These are phyloP conservation scores for Unio pictorum DNA, from an alignment of 2,888 invertebrate species.

Conservation along the genomic window DNA sequence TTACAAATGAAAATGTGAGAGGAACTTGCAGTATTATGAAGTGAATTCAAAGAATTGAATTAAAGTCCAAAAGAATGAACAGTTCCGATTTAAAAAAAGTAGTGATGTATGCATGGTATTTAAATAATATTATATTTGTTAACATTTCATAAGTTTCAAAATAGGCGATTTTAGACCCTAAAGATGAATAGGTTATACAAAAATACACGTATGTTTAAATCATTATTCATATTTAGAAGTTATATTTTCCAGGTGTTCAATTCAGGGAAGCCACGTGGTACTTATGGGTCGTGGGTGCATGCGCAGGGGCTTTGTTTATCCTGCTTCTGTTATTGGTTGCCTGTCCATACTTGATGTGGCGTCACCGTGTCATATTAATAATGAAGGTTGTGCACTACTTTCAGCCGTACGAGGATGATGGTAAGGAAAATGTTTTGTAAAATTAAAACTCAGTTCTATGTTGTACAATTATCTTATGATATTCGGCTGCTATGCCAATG, in stretches of 20 bases:
- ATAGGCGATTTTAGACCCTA: too few relatives aligned
- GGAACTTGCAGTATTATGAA: too few relatives aligned
- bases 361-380: slow-evolving; percentile 45
- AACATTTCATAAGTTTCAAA: too few relatives aligned
- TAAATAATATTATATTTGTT: too few relatives aligned
- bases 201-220: too few relatives aligned
- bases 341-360: slow-evolving; percentile 51
- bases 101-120: too few relatives aligned
- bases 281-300: slow-evolving; percentile 33
- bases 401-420: slow-evolving; percentile 54
- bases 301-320: slow-evolving; percentile 22
- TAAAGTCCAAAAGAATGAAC: too few relatives aligned
- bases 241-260: slow-evolving; percentile 11
- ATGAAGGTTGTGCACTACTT: slow-evolving; percentile 56
- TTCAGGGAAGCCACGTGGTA: slow-evolving; percentile 34
- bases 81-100: too few relatives aligned
- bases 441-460: not conserved
- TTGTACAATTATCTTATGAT: not conserved
- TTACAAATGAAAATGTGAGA: too few relatives aligned
- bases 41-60: too few relatives aligned
- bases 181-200: too few relatives aligned
- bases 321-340: slow-evolving; percentile 23
- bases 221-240: too few relatives aligned
- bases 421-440: slow-evolving; percentile 21
- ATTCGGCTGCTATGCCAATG: not conserved